Conservation (phyloP, 1,140 invertebrate species). For the Drosophila obscura region DNA sequence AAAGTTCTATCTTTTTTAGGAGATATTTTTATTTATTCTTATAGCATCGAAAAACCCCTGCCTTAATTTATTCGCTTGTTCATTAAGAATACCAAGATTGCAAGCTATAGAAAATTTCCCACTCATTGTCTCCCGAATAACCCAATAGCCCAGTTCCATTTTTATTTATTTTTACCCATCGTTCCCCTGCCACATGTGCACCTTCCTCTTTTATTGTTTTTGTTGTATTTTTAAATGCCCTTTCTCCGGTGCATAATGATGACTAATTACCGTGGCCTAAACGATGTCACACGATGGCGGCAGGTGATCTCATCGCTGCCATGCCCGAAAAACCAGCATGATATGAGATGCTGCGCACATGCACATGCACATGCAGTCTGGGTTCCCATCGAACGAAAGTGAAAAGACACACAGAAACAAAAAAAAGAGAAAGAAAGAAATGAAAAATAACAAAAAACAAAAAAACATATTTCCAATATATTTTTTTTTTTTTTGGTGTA, state of each 20-base stretch:
- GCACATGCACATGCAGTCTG: too few species aligned
- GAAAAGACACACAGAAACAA: conserved; percentile 38
- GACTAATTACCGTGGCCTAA: conserved; percentile 48
- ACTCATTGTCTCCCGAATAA: too few species aligned
- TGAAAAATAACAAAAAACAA: neutral
- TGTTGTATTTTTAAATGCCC: conserved; percentile 1
- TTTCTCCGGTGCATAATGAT: conserved; percentile 42
- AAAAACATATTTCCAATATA: conserved; percentile 42
- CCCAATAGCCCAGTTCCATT: neutral
- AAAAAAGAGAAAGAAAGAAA: conserved; percentile 21
- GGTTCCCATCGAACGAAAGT: conserved; percentile 60
- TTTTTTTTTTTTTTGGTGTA: conserved; percentile 29
- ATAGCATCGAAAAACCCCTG: too few species aligned
- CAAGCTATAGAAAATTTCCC: too few species aligned
- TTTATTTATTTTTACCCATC: neutral
- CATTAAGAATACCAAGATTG: too few species aligned
- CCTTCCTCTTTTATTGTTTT: too few species aligned
- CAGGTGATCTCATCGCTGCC: conserved; percentile 41
- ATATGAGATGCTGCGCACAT: conserved; percentile 2
- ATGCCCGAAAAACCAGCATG: conserved; percentile 16
- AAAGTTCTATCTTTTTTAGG: too few species aligned
- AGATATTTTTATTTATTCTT: too few species aligned
- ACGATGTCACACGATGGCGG: conserved; percentile 35
- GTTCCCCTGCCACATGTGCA: neutral
- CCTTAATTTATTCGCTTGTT: too few species aligned